Base-by-base conservation (phyloP, 2,113 vertebrate genomes). In the Grallaria varia region DNA sequence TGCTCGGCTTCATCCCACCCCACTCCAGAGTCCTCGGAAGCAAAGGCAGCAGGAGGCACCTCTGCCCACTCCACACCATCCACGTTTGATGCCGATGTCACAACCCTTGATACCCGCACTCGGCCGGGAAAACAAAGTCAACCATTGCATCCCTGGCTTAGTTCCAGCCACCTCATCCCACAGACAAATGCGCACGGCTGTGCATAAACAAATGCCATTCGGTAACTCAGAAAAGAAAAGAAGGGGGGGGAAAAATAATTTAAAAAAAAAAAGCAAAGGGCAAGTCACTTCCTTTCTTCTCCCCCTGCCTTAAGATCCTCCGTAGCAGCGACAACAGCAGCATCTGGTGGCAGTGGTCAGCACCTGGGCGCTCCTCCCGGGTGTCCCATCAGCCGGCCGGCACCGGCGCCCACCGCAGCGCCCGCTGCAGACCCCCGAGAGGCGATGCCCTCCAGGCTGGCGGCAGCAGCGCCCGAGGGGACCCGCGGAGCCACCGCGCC, bases 271-370 rank as follows among this genome's bases (percentile, higher is more conserved):
- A 22, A 68, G 93, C 72, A 77, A 93, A 94, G 86, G 77, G 83
- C 82, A 94, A 95, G 69, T 71, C 62, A 60, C 81, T 95, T 91
- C 89, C 80, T 95, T 92, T 91, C 87, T 92, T 86, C 87, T 87
- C 89, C 59, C 2, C 25, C 74, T 80, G 77, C 88, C 55, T 84
- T 80, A 33, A 77, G 76, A 60, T 96, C 71, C 71, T 72, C 94
- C 2, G 87, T 96, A 93, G 85, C 91, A 97, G 96, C 33, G 96
- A 82, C 97, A 97, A 97, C 90, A 97, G 97, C 97, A 97, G 96
- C 97, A 97, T 97, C 97, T 97, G 96, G 94, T 97, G 97, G 97
- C 96, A 97, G 94, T 28, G 96, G 95, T 91, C 96, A 97, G 96
- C 15, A 95, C 84, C 92, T 35, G 81, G 95, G 86, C n/a, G 89